These are phyloP conservation scores for Heliconius aoede DNA, from an alignment of 2,888 invertebrate genomes.

Conservation along the genomic window DNA sequence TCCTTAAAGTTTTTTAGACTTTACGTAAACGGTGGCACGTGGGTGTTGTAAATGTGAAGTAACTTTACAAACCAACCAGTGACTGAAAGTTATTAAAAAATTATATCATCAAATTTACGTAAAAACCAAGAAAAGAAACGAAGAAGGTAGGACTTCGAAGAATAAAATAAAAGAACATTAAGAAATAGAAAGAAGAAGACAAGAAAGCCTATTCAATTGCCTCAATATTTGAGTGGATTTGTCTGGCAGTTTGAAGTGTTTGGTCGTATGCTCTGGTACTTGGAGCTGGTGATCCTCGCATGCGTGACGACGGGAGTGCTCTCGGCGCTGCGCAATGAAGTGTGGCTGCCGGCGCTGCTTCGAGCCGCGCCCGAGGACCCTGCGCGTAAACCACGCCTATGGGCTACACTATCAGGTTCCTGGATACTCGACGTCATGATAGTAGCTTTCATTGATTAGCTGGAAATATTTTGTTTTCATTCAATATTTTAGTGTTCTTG, in stretches of 20 bases:
- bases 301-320: constrained; percentile 69
- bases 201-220: not conserved
- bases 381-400: constrained; percentile 50
- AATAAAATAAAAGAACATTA: not conserved
- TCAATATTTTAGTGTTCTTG: not conserved
- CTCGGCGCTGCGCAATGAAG: constrained; percentile 70
- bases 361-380: constrained; percentile 66
- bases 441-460: not conserved
- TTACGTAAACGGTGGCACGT: not conserved
- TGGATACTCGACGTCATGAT: not conserved
- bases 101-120: not conserved
- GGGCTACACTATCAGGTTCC: constrained; percentile 48
- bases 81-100: not conserved
- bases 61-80: not conserved
- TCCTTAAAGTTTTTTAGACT: not conserved
- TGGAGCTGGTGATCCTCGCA: constrained; percentile 69
- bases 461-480: constrained; percentile 17
- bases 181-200: not conserved
- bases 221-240: not conserved
- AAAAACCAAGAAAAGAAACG: not conserved
- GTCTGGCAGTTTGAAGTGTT: not conserved
- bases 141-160: not conserved
- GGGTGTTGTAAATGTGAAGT: not conserved
- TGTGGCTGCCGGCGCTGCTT: constrained; percentile 72
- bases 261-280: constrained; percentile 65